Evolutionary conservation across 2,888 invertebrate genomes (phyloP), one percentile per base, ranked within the genome.

Genomic region (Diadegma fenestrale): DNA sequence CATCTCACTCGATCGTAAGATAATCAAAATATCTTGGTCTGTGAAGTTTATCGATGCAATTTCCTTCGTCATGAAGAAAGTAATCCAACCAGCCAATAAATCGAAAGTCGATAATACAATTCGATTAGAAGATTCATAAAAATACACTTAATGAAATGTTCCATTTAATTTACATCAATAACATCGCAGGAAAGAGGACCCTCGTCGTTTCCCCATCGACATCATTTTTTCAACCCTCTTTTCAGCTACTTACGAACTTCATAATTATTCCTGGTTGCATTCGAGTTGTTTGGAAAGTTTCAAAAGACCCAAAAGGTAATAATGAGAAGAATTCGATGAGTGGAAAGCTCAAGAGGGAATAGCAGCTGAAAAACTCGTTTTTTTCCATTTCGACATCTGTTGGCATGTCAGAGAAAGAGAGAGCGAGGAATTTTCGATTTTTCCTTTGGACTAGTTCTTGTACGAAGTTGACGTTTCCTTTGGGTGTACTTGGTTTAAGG

Each of bases 401-500:
- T 41, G 61, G 43, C 19, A 66, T 71, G 48, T 37, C 68, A 61
- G 17, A 64, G 80, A 84, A 87, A 87, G 79, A 61, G 19, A 64
- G 80, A 84, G 87, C 85, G 79, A 80, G 84, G 81, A 87, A 87
- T 87, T 84, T 84, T 84, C 80, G 83, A 81, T 83, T 79, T 84
- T 82, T 75, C 79, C 45, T 33, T 68, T 73, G 54, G 69, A 77
- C 79, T 58, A 61, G 66, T 33, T 64, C 33, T 73, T 33, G n/a
- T n/a, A 12, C 63, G 51, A 64, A 69, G 63, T 77, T 72, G 58
- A 68, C 61, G 79, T 72, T 85, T 82, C 76, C 82, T 80, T 82
- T 61, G 64, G 22, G 37, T 37, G 66, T 61, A 76, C 64, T 66
- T 73, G 69, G 80, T 77, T 58, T 68, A 63, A 66, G 69, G 79